Base-by-base conservation (phyloP, 2,797 vertebrate genomes). In the Kryptopterus vitreolus region DNA sequence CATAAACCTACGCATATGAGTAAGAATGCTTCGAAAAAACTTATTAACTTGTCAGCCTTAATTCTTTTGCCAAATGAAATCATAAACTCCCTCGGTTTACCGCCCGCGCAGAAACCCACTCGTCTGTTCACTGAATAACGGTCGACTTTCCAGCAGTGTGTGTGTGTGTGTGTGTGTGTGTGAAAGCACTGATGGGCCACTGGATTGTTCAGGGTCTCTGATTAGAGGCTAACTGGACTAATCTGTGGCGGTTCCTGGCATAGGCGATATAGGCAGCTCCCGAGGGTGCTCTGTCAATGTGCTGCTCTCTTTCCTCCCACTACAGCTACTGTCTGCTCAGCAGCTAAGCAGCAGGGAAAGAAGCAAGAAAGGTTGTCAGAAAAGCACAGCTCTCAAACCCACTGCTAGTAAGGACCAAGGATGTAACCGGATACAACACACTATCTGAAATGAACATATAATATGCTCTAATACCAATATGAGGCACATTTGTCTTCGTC, bases 41-140 rank as follows among this genome's bases (percentile, higher is more conserved):
- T 61, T 83, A 78, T 84, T 81, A 82, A 82, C 58, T 71, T 79
- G 78, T 82, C 76, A 79, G 59, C 68, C 83, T 80, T 84, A 78
- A 85, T 83, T 84, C 63, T 81, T 77, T 78, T 71, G 57, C 69
- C 61, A 84, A 85, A 83, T 81, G 59, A 85, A 85, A 81, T 73
- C 24, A 50, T 70, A 76, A 83, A 83, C 86, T 72, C 83, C 81
- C 38, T 79, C 84, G 65, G 74, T 26, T 33, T 76, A 50, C 53
- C 72, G 62, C 22, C 33, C 66, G 76, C 63, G 62, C 61, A 61
- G 63, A 70, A 77, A 78, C 57, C 70, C 53, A 50, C 71, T 82
- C 13, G 50, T 35, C 52, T 86, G 82, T 65, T 79, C 78, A 81
- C 62, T 77, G 78, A 71, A 80, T 79, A 78, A 68, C 80, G 71